phyloP scores from a whole-genome alignment of 2,888 invertebrate genomes.

The Empis livida region DNA sequence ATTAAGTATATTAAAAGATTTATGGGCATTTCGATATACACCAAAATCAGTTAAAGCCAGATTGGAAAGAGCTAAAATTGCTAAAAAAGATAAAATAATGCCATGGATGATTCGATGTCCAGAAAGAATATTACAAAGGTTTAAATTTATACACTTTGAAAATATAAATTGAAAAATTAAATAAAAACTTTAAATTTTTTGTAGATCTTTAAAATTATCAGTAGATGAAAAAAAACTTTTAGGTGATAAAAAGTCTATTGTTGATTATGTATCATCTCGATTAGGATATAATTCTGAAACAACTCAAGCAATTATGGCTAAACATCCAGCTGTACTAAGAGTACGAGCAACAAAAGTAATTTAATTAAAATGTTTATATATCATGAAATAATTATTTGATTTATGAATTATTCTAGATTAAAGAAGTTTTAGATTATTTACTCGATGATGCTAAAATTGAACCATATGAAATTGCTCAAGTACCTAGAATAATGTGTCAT shows the following conservation, averaged over 20 bases:
- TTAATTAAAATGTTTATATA: background rate
- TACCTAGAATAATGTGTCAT: conserved; percentile 42
- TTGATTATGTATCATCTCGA: conserved; percentile 42
- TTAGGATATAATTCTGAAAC: conserved; percentile 37
- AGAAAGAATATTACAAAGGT: conserved; percentile 44
- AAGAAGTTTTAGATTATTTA: conserved; percentile 45
- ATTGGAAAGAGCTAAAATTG: conserved; percentile 37
- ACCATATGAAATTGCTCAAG: conserved; percentile 40
- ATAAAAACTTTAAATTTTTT: conserved; percentile 14
- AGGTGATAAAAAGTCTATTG: conserved; percentile 38
- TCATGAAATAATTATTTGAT: conserved; percentile 1
- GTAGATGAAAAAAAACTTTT: conserved; percentile 37
- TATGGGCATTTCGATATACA: conserved; percentile 51
- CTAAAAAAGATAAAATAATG: conserved; percentile 41
- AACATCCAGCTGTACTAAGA: conserved; percentile 40
- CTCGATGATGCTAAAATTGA: conserved; percentile 39
- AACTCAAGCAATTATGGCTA: conserved; percentile 39
- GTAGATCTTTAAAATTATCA: conserved; percentile 27
- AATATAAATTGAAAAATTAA: no score
- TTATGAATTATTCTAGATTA: conserved; percentile 35
- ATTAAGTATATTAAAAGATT: conserved; percentile 44
- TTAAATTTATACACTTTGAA: conserved; percentile 8
- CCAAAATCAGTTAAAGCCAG: conserved; percentile 40
- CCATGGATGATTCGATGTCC: conserved; percentile 57
- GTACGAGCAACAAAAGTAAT: conserved; percentile 44